Conservation (phyloP, 2,113 vertebrate genomes). For the Motacilla alba region DNA sequence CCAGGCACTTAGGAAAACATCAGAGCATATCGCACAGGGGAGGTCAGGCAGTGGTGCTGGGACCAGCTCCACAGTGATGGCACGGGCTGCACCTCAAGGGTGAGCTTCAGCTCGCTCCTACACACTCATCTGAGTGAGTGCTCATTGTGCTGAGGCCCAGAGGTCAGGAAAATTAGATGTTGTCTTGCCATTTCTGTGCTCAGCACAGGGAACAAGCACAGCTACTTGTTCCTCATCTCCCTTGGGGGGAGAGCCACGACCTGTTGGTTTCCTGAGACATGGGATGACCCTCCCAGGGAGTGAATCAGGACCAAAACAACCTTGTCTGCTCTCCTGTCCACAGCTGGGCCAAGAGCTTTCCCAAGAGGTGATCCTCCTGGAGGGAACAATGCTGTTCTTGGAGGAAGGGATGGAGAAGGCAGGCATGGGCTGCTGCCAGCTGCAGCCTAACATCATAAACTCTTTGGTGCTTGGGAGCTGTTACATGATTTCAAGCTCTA, state of each 20-base stretch:
- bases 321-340: neutral
- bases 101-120: neutral
- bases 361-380: neutral
- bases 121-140: slow-evolving; percentile 7
- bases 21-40: neutral
- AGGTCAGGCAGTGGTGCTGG: neutral
- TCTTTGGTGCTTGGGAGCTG: neutral
- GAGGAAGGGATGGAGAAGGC: neutral
- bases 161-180: neutral
- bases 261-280: neutral
- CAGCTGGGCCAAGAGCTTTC: neutral
- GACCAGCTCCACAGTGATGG: neutral
- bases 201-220: neutral
- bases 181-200: neutral
- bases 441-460: neutral
- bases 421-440: neutral
- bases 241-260: neutral
- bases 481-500: neutral
- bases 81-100: neutral
- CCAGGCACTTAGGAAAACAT: slow-evolving; percentile 8
- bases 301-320: neutral
- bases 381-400: neutral
- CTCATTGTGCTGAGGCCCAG: neutral
- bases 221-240: neutral
- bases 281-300: neutral